These are phyloP conservation scores for Petrocephalus microphthalmus DNA, from an alignment of 2,113 vertebrate genomes.

Conservation along the genomic window DNA sequence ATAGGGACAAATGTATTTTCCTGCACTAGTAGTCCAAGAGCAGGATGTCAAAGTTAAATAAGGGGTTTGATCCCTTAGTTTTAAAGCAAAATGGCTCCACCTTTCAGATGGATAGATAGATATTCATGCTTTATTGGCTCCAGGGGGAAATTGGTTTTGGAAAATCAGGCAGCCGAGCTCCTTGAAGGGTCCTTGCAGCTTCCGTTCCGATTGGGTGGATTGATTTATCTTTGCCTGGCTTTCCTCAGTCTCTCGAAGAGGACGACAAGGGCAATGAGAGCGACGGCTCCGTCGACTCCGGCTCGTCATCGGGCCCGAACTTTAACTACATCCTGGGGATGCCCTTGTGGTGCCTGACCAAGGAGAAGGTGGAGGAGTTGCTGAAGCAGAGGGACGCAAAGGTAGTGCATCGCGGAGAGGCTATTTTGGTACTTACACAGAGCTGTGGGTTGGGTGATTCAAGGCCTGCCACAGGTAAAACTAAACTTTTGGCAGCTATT, in stretches of 20 bases:
- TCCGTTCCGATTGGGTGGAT: not conserved
- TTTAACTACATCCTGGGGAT: constrained; percentile 99
- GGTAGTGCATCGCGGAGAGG: constrained; percentile 54
- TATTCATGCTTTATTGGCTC: not conserved
- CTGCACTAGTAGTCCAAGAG: not conserved
- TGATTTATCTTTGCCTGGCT: not conserved
- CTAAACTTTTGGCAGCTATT: not conserved
- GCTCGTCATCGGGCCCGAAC: constrained; percentile 80
- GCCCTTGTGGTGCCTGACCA: constrained; percentile 93
- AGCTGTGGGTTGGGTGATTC: not conserved
- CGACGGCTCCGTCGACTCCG: constrained; percentile 77
- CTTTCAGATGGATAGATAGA: not conserved
- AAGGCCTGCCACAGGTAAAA: not conserved
- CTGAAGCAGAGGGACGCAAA: constrained; percentile 90
- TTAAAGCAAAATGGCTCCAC: not conserved
- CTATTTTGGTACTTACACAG: not conserved
- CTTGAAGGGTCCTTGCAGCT: not conserved
- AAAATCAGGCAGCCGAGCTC: not conserved
- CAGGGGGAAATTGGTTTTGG: not conserved
- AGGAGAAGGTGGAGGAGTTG: constrained; percentile 94
- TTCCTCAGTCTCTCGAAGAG: constrained; percentile 74
- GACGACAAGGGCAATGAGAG: constrained; percentile 77
- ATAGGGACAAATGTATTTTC: not conserved
- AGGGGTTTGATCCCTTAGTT: not conserved
- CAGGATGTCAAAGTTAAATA: not conserved